Conservation (phyloP, 2,113 vertebrate species). For the Pomatorhinus ruficollis region DNA sequence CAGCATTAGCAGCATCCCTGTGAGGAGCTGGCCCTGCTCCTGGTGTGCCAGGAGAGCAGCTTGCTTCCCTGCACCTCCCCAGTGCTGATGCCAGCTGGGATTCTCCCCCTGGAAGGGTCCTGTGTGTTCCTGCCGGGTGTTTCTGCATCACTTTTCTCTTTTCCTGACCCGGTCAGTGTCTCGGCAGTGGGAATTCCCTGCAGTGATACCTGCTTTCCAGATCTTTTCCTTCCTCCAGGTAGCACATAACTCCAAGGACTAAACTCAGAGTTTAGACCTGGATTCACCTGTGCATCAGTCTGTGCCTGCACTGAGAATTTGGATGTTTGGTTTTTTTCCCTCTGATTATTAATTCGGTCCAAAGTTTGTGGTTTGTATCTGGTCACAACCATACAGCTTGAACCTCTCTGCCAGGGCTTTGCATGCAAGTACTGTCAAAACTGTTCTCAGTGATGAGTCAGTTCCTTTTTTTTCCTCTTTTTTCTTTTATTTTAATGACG, state of each 20-base stretch:
- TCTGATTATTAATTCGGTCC: background rate
- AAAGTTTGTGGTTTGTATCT: background rate
- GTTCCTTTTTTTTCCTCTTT: background rate
- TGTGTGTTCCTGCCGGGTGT: fast-evolving
- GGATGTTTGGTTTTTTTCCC: fast-evolving
- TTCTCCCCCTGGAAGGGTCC: background rate
- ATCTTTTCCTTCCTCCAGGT: background rate
- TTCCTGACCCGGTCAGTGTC: background rate
- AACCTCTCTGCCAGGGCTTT: slow-evolving; percentile 14
- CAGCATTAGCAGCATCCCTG: background rate
- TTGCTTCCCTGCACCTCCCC: background rate
- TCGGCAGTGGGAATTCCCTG: background rate
- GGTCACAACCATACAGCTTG: background rate
- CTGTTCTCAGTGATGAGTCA: slow-evolving; percentile 44
- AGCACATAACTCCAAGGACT: background rate
- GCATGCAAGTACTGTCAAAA: slow-evolving; percentile 43
- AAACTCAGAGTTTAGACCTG: background rate
- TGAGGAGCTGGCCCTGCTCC: background rate
- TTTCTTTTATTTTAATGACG: slow-evolving; percentile 19
- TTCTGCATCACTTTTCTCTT: background rate
- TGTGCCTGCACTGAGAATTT: background rate
- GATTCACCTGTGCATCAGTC: background rate
- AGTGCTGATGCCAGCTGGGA: background rate
- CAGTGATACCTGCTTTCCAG: background rate
- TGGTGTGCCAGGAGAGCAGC: fast-evolving